Base-by-base conservation (phyloP, 2,113 vertebrate genomes). In the Limnothrissa miodon region DNA sequence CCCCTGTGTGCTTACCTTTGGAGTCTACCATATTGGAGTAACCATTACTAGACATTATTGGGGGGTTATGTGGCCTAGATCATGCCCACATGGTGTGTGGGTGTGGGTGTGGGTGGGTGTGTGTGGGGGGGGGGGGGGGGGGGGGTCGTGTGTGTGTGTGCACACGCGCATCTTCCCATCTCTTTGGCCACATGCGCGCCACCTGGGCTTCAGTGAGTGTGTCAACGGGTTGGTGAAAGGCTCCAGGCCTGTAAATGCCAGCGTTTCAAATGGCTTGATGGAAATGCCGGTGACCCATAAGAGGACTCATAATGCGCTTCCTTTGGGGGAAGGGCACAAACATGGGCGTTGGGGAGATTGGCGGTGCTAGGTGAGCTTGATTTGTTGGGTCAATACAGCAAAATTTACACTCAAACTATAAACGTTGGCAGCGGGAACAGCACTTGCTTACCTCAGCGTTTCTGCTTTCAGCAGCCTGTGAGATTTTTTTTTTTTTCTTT, bases 361-460 rank as follows among this genome's bases (percentile, higher is more conserved):
- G 66, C 66, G 29, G 17, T 33, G 66, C 11, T 74, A 39, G 66
- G 66, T 74, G 66, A 66, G 79, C 62, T 81, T 91, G 85, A 87
- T 91, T 91, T 90, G 85, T 91, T 87, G 86, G 66, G 88, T 90
- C 88, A 86, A 25, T 85, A 85, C 79, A 79, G 84, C 86, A 85
- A 90, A 89, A 89, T 87, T 85, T 89, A 84, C 87, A 90, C 83
- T 81, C 83, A 85, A 86, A 87, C 82, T 84, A 80, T 85, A 74
- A 88, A 90, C 78, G 83, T 82, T 89, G 81, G 87, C 90, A 90
- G 89, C 81, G 81, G 33, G 81, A 62, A 79, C 80, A 78, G 80
- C 85, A 85, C 83, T 83, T 90, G 87, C 90, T 92, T 79, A 87
- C 85, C 88, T 92, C 90, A 90, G 89, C 90, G 78, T 85, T 89